Conservation (phyloP, 1,140 invertebrate species). For the Cydia pomonella region DNA sequence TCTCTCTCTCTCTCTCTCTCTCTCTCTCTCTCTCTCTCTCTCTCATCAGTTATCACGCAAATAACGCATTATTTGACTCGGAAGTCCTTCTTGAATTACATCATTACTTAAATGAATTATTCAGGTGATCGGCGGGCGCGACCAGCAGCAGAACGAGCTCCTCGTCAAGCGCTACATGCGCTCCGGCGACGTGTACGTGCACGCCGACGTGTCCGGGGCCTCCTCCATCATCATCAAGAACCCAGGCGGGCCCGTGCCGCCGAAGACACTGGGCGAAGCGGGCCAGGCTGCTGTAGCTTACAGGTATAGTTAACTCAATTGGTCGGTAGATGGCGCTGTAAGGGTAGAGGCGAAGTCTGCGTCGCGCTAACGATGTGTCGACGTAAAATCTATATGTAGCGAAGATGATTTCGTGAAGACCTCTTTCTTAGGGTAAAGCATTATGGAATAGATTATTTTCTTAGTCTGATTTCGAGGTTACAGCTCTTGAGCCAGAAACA, state of each 20-base stretch:
- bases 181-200: constrained; percentile 92
- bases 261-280: constrained; percentile 97
- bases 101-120: too few relatives aligned
- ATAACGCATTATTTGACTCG: too few relatives aligned
- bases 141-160: constrained; percentile 99
- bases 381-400: constrained; percentile 3
- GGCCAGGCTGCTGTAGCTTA: constrained; percentile 98
- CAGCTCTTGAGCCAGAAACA: too few relatives aligned
- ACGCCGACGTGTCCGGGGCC: constrained; percentile 97
- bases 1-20: too few relatives aligned
- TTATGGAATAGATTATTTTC: too few relatives aligned
- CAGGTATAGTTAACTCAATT: constrained; percentile 80
- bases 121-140: constrained; percentile 94
- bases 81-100: too few relatives aligned
- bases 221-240: constrained; percentile 98
- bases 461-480: neutral
- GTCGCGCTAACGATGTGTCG: neutral
- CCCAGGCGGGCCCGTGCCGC: constrained; percentile 87
- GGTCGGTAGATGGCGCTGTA: neutral
- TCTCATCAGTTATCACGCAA: too few relatives aligned
- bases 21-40: too few relatives aligned
- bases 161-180: constrained; percentile 97
- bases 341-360: neutral
- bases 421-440: too few relatives aligned
- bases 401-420: neutral